Conservation (phyloP, 2,113 vertebrate species). For the Agapornis roseicollis region DNA sequence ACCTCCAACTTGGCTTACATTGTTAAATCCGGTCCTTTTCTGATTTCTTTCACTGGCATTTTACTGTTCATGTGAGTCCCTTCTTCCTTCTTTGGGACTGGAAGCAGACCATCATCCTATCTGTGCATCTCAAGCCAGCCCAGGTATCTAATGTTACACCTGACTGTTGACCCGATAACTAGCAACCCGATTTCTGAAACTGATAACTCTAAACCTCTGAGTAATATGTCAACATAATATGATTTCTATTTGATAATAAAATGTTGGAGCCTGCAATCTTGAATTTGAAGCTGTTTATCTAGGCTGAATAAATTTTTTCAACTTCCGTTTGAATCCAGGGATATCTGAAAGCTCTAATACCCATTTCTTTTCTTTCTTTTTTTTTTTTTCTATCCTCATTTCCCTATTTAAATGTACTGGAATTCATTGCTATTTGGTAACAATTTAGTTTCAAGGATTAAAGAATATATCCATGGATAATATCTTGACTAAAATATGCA, state of each 20-base stretch:
- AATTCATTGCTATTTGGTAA: not conserved
- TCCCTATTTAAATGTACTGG: not conserved
- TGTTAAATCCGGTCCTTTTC: not conserved
- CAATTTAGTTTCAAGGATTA: not conserved
- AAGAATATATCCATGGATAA: not conserved
- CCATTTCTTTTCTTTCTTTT: not conserved
- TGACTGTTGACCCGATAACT: not conserved
- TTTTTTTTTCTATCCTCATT: fast-evolving
- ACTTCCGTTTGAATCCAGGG: not conserved
- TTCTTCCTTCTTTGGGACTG: not conserved
- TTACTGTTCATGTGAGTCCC: not conserved
- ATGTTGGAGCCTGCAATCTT: not conserved
- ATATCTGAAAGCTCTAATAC: not conserved
- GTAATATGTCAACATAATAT: not conserved
- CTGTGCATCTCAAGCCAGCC: not conserved
- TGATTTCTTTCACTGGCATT: not conserved
- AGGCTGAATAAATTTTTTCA: not conserved
- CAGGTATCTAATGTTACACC: not conserved
- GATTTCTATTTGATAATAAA: not conserved
- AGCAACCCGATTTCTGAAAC: not conserved
- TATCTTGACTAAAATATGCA: not conserved
- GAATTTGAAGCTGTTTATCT: not conserved
- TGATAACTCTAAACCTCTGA: not conserved
- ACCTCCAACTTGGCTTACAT: not conserved
- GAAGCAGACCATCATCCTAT: not conserved